Percentiles rank a stretch among this genome's conserved stretches.
Conservation (phyloP, 2,113 vertebrate genomes). For the Psammodynastes pulverulentus region DNA sequence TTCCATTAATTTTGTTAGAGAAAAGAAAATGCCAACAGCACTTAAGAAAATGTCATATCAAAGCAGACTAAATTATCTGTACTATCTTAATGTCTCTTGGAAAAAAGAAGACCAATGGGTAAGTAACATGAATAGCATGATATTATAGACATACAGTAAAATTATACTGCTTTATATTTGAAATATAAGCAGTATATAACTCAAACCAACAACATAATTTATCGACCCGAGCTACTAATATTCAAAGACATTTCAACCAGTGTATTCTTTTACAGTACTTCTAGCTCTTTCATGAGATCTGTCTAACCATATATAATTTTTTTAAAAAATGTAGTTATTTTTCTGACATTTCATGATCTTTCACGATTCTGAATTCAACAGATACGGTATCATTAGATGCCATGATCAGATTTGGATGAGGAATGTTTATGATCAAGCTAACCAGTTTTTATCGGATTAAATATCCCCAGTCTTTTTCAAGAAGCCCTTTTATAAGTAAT, state of each 20-base stretch:
- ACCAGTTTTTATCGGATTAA: not conserved
- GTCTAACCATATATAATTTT: not conserved
- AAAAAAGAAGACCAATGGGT: not conserved
- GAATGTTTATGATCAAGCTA: not conserved
- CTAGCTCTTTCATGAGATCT: not conserved
- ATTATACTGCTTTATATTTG: not conserved
- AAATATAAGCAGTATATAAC: not conserved
- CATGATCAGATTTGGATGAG: not conserved
- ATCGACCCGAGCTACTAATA: too few relatives aligned
- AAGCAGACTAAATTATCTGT: not conserved
- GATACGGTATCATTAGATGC: not conserved
- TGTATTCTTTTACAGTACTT: not conserved
- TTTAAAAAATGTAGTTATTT: not conserved
- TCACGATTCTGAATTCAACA: not conserved
- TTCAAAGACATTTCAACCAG: not conserved
- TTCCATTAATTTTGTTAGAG: constrained; percentile 16
- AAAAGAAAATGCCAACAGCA: constrained; percentile 23
- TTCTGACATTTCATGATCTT: not conserved
- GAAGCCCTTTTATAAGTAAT: not conserved
- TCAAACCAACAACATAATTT: too few relatives aligned
- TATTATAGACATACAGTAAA: not conserved
- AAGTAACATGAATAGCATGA: not conserved
- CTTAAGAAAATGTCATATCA: constrained; percentile 24
- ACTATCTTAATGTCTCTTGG: not conserved
- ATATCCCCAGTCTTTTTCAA: not conserved